Evolutionary conservation across 1,140 invertebrate species (phyloP).

Genomic region (Lordiphosa clarofinis): DNA sequence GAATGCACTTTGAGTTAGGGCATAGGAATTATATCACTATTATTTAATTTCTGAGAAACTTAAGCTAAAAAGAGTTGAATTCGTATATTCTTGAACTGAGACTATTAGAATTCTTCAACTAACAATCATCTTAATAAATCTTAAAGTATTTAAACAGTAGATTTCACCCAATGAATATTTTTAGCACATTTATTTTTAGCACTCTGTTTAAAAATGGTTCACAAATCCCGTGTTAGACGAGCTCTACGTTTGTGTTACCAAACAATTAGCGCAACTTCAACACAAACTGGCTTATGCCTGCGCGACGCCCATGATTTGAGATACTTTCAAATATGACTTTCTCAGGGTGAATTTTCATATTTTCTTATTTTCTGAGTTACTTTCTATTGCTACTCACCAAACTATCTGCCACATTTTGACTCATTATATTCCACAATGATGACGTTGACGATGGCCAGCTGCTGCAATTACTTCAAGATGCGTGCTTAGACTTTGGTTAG

Average conservation of each 20-base stretch:
- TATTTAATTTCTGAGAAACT: neutral
- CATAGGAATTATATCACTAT: neutral
- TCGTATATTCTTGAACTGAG: no score
- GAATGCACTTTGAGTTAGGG: neutral
- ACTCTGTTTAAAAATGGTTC: neutral
- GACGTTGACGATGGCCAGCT: slow-evolving; percentile 44
- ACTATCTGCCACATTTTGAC: slow-evolving; percentile 79
- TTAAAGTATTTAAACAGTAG: neutral
- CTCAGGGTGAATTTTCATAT: neutral
- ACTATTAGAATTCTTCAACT: no score
- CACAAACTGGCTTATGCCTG: slow-evolving; percentile 9
- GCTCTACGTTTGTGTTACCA: slow-evolving; percentile 6
- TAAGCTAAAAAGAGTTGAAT: no score
- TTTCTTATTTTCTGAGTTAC: slow-evolving; percentile 18
- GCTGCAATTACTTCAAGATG: slow-evolving; percentile 70
- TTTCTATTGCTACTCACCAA: slow-evolving; percentile 63
- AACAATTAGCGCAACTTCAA: slow-evolving; percentile 42
- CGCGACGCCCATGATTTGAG: slow-evolving; percentile 10
- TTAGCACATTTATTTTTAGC: slow-evolving; percentile 2
- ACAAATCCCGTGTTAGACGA: neutral
- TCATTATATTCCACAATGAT: slow-evolving; percentile 59
- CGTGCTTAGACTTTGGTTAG: slow-evolving; percentile 63
- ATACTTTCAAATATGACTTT: slow-evolving; percentile 16
- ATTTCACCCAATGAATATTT: slow-evolving; percentile 1
- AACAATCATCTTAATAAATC: no score